Conservation (phyloP, 2,797 vertebrate genomes). For the Mus spretus region DNA sequence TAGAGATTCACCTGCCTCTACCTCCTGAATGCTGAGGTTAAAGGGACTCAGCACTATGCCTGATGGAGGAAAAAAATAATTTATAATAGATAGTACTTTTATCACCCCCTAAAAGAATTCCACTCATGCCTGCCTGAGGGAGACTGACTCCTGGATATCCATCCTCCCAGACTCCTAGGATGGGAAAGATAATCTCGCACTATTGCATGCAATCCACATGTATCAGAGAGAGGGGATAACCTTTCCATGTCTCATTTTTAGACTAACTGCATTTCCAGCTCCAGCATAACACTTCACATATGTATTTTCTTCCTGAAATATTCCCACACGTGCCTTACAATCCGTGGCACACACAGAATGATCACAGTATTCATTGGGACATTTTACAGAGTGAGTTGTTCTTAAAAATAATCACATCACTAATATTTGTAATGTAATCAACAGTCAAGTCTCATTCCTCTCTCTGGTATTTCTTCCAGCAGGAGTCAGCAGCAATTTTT, state of each 20-base stretch:
- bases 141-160: background rate
- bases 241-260: background rate
- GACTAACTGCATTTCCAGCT: conserved; percentile 21
- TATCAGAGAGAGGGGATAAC: conserved; percentile 3
- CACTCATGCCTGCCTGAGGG: background rate
- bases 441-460: conserved; percentile 24
- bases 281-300: background rate
- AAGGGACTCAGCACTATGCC: background rate
- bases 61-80: background rate
- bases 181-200: conserved; percentile 10
- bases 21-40: background rate
- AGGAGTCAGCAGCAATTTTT: conserved; percentile 17
- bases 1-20: background rate
- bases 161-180: background rate
- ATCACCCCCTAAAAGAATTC: conserved; percentile 55
- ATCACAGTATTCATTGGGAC: conserved; percentile 38
- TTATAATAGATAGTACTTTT: conserved; percentile 52
- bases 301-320: conserved; percentile 30
- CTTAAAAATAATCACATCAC: conserved; percentile 52
- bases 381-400: conserved; percentile 55
- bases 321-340: background rate
- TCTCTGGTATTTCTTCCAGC: conserved; percentile 27
- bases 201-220: conserved; percentile 5
- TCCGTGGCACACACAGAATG: background rate
- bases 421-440: conserved; percentile 44